Conservation (phyloP, 2,113 vertebrate species). For the Australoheros scitulus region DNA sequence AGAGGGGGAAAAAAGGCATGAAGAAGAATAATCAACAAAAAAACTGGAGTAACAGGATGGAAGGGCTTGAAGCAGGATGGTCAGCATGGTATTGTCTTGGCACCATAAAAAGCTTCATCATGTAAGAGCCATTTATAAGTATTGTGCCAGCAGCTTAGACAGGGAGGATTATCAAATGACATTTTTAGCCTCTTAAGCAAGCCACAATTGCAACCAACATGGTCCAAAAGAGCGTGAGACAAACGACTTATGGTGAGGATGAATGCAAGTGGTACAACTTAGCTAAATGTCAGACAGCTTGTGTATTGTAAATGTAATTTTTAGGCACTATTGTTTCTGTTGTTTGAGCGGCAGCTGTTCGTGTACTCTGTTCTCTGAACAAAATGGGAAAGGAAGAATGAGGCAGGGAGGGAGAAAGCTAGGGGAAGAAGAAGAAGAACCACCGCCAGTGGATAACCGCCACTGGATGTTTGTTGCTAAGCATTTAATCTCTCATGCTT, state of each 20-base stretch:
- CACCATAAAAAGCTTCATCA: slow-evolving; percentile 30
- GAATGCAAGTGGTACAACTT: slow-evolving; percentile 20
- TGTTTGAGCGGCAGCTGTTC: slow-evolving; percentile 17
- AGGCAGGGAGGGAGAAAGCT: neutral
- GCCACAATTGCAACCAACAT: slow-evolving; percentile 51
- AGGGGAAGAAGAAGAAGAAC: slow-evolving; percentile 16
- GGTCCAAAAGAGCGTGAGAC: slow-evolving; percentile 48
- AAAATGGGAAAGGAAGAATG: slow-evolving; percentile 30
- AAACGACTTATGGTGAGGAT: slow-evolving; percentile 36
- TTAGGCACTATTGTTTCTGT: slow-evolving; percentile 36
- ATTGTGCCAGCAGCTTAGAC: slow-evolving; percentile 59
- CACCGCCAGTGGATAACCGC: slow-evolving; percentile 40
- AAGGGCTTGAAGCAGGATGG: slow-evolving; percentile 7
- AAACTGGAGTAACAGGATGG: neutral
- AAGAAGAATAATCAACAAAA: neutral
- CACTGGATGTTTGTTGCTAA: slow-evolving; percentile 70
- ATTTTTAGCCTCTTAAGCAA: slow-evolving; percentile 72
- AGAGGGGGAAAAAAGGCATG: neutral
- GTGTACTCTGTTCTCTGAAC: slow-evolving; percentile 37
- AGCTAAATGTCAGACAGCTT: slow-evolving; percentile 63
- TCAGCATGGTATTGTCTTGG: slow-evolving; percentile 50
- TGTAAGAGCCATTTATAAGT: slow-evolving; percentile 54
- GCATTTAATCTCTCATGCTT: slow-evolving; percentile 76
- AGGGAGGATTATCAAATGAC: slow-evolving; percentile 70
- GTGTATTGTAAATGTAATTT: slow-evolving; percentile 40